Base-by-base conservation (phyloP, 2,888 invertebrate species). In the Cenopis cana region DNA sequence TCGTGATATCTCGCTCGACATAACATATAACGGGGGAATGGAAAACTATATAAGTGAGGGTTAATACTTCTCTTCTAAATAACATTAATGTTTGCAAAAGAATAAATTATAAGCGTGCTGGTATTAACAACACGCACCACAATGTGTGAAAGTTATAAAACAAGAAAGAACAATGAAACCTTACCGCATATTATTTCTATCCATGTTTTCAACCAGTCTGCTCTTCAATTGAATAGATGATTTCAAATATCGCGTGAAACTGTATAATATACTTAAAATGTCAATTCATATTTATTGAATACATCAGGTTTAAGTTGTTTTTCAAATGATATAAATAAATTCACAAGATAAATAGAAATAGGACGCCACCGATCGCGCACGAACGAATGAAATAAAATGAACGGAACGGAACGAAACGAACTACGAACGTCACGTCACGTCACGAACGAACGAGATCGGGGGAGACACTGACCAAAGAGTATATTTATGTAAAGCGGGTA, bases 141-240 rank as follows among this genome's bases (percentile, higher is more conserved):
- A 73, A 74, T 76, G 77, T 77, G 81, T 79, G 81, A 83, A 83
- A 82, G 81, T 79, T 62, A 70, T 64, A 76, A 74, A 74, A 72
- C 75, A 75, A 82, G 79, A 86, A 84, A 82, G 82, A 78, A 83
- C 78, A 84, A 83, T 81, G 80, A 80, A 81, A 78, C 76, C 90
- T 87, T 82, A 91, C 93, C 93, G 93, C 90, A 92, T 89, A 90
- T 87, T 85, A 80, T 87, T 92, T 81, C 91, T 89, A 81, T 91
- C 91, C 90, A 91, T 91, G 76, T 83, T 88, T 81, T 77, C 74
- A 80, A 81, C 79, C 78, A 81, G 78, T 62, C 38, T 38, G 18
- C 12, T 41, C 68, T 56, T 50, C 18, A 50, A 38, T 41, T 36
- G 9, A 56, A 56, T 17, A 36, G 55, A 62, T 29, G 18, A n/a